Conservation (phyloP, 2,113 vertebrate genomes). For the Motacilla tschutschensis region DNA sequence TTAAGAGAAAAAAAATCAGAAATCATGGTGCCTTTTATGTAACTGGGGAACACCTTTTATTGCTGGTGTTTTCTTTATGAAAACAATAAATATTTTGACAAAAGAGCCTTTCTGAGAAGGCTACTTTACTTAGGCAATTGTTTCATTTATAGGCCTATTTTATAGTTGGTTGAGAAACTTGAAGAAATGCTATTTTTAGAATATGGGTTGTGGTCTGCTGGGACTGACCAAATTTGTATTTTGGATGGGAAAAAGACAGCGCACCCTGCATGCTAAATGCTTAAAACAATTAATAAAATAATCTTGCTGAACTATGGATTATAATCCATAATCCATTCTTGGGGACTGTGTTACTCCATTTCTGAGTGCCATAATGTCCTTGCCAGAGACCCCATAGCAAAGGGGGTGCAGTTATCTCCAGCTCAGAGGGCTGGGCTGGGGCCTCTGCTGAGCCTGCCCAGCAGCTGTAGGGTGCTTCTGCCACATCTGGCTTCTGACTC, state of each 20-base stretch:
- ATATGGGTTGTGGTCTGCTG: neutral
- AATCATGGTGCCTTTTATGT: neutral
- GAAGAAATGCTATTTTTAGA: neutral
- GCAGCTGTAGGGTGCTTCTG: neutral
- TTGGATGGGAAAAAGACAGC: neutral
- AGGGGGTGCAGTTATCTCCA: neutral
- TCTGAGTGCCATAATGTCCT: neutral
- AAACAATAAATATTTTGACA: neutral
- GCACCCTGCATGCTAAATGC: neutral
- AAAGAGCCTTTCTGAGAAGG: neutral
- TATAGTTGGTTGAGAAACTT: neutral
- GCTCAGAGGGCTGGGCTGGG: neutral
- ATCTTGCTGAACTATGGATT: neutral
- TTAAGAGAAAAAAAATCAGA: neutral
- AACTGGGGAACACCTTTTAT: neutral
- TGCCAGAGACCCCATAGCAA: neutral
- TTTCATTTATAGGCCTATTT: neutral
- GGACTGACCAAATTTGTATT: neutral
- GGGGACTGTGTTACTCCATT: neutral
- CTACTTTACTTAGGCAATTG: neutral
- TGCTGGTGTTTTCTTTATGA: neutral
- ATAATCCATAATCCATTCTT: neutral
- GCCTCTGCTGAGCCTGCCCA: neutral
- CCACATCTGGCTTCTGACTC: neutral
- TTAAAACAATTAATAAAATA: neutral